Evolutionary conservation across 2,888 invertebrate species (phyloP), one percentile per base, ranked within the genome.

Genomic region (Brachypalpus laphriformis): DNA sequence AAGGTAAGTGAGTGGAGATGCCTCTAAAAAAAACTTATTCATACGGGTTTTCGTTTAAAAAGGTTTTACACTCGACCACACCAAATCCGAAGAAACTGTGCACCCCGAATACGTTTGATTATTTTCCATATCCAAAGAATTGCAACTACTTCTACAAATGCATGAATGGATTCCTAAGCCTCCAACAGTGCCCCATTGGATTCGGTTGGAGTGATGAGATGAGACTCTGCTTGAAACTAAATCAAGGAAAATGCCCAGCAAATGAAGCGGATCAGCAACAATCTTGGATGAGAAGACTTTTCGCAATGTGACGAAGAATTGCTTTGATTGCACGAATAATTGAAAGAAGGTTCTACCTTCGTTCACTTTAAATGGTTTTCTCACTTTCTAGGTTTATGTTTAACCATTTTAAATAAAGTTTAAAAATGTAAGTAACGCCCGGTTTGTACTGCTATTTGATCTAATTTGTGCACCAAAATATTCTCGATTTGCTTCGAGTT

Each of bases 131-230:
- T 88, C 87, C 89, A 2, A 88, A 86, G 11, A 90, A 91, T 61
- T 91, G 91, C 80, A 91, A 91, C 54, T 91, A 91, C 72, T 91
- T 90, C 72, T 91, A 91, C 76, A 87, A 87, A 8, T 91, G 91
- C 54, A 88, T 88, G 8, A 88, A 89, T 54, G 91, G 91, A 1
- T 90, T 86, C 59, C 65, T 91, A 7, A 88, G 90, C 87, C 88
- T 91, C 4, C 91, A 91, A 83, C 91, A 91, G 82, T 91, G 91
- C 66, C 91, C 91, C 0, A 88, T 90, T 70, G 89, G 88, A 63
- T 90, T 89, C 37, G 89, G 90, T 25, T 91, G 91, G 91, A 91
- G 91, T 80, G 88, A 88, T 22, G 88, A 89, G 5, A 71, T 76
- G 71, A 85, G 66, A n/a, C 71, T 85, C 1, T 85, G 85, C 9